phyloP scores from a whole-genome alignment of 1,140 invertebrate genomes.

The Drosophila repleta region DNA sequence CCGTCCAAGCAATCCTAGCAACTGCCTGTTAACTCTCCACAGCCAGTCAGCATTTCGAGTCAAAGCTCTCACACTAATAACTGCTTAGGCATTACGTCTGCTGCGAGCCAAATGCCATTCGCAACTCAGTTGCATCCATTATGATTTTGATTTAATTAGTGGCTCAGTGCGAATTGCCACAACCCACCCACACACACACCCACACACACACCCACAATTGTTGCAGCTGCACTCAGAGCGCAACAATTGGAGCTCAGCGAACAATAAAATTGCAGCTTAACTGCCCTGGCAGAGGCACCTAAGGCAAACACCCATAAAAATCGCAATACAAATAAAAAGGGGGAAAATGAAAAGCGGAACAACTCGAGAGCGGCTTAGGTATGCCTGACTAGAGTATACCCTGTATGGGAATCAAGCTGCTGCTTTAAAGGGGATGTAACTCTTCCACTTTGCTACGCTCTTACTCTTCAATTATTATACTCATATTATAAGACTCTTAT shows the following conservation, averaged over 20 bases:
- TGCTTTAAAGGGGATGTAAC: neutral
- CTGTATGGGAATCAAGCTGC: too few relatives aligned
- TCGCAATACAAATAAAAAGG: slow-evolving; percentile 19
- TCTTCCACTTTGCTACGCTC: too few relatives aligned
- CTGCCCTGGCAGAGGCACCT: slow-evolving; percentile 27
- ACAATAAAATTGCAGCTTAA: slow-evolving; percentile 30
- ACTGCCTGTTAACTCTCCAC: too few relatives aligned
- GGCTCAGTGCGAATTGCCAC: slow-evolving; percentile 26
- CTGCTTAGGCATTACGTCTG: too few relatives aligned
- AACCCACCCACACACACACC: slow-evolving; percentile 3
- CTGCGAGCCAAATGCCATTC: neutral
- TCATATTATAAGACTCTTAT: too few relatives aligned
- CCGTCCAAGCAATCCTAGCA: too few relatives aligned
- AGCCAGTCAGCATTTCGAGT: neutral
- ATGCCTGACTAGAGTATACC: too few relatives aligned
- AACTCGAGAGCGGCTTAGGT: neutral
- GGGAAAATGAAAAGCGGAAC: slow-evolving; percentile 3
- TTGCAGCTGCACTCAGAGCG: slow-evolving; percentile 21
- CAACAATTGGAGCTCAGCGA: slow-evolving; percentile 10
- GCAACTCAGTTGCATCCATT: slow-evolving; percentile 10
- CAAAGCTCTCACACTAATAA: neutral
- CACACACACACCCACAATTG: neutral
- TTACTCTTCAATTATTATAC: too few relatives aligned
- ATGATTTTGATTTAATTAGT: slow-evolving; percentile 60
- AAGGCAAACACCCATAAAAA: slow-evolving; percentile 1